Evolutionary conservation across 2,113 vertebrate species (phyloP), one percentile per base, ranked within the genome.

Genomic region (Hippopotamus amphibius): DNA sequence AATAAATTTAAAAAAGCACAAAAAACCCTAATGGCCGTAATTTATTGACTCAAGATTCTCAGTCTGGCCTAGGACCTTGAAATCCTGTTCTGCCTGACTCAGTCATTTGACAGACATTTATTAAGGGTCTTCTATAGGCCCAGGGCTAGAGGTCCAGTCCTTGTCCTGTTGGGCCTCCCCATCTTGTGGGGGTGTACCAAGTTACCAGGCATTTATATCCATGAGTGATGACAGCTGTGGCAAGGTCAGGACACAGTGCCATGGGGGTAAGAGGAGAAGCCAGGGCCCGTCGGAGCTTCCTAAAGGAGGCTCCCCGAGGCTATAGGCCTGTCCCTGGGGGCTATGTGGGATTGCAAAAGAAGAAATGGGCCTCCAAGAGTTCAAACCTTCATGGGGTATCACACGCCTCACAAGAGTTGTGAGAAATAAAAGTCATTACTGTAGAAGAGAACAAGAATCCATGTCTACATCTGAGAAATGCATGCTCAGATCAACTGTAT

Each of bases 401-500:
- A 65, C 1, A 26, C 79, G 46, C 10, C 10, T 87, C 72, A 30
- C 61, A 30, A 59, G 48, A n/a, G 61, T 13, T 77, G 74, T 77
- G 17, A 26, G 63, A 57, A 87, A 59, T 6, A 68, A 87, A 69
- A 61, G 13, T 11, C 24, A 41, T 72, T 81, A 46, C 30, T 37
- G 37, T 37, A 37, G 37, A 12, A 84, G 41, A 84, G n/a, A 83
- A 65, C 33, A 68, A 68, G 79, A 46, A 37, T 37, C 16, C 13
- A 28, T 11, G 61, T 48, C 46, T 50, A 76, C 98, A 96, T 95
- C 98, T 98, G 98, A 97, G 98, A 98, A 98, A 98, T 98, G 98
- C 98, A 97, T 98, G 98, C 98, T 99, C 96, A 97, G 99, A 98
- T 98, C 98, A 98, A 97, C 97, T 99, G 98, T 99, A 98, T 98